These are phyloP conservation scores for Drosophila seguyi DNA, from an alignment of 1,140 invertebrate genomes.

Conservation along the genomic window DNA sequence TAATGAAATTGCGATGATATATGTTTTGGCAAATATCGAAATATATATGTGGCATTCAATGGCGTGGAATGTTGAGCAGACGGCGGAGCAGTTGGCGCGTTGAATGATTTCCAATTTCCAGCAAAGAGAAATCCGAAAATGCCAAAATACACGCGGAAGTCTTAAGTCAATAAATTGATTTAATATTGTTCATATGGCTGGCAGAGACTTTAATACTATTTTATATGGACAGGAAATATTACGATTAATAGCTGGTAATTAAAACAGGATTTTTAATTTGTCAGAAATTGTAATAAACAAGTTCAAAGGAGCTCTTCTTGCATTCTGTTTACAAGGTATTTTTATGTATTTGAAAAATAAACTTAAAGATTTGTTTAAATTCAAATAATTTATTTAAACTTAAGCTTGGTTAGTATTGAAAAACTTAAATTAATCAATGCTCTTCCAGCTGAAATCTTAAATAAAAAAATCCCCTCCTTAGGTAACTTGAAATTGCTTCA, in stretches of 20 bases:
- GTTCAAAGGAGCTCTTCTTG: background rate
- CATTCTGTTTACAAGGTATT: background rate
- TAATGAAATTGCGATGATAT: slow-evolving; percentile 41
- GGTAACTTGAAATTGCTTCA: background rate
- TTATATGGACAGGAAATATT: slow-evolving; percentile 1
- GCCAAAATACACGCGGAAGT: slow-evolving; percentile 12
- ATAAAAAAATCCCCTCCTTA: background rate
- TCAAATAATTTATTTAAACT: accelerated
- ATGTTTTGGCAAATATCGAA: slow-evolving; percentile 44
- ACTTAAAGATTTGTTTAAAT: background rate
- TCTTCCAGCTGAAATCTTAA: background rate
- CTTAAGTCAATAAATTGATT: slow-evolving; percentile 33
- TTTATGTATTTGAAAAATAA: background rate
- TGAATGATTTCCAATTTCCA: slow-evolving; percentile 24
- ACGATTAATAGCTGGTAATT: background rate
- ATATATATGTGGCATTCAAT: slow-evolving; percentile 1
- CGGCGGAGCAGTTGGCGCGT: background rate
- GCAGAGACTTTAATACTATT: background rate
- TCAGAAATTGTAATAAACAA: background rate
- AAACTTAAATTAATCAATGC: too few relatives aligned
- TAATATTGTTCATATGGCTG: background rate
- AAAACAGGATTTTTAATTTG: background rate
- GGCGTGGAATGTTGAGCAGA: slow-evolving; percentile 4
- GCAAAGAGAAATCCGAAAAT: slow-evolving; percentile 3
- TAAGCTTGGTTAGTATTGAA: background rate